Conservation (phyloP, 2,888 invertebrate genomes). For the Thecocarcelia acutangulata region DNA sequence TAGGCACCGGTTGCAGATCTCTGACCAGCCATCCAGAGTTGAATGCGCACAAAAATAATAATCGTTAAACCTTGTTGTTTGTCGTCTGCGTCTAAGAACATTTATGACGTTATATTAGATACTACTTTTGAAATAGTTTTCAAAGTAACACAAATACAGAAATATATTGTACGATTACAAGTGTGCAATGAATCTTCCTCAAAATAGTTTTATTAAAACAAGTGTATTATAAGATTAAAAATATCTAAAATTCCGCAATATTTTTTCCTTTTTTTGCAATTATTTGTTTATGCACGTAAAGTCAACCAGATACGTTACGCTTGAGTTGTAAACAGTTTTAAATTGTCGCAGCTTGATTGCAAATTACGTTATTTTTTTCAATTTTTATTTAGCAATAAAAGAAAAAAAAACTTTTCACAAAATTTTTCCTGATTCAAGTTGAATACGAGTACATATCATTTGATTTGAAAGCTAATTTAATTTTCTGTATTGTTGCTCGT, state of each 20-base stretch:
- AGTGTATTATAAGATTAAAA: neutral
- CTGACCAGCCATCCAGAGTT: no score
- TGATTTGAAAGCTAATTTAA: slow-evolving; percentile 41
- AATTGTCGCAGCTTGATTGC: slow-evolving; percentile 61
- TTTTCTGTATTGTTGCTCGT: slow-evolving; percentile 30
- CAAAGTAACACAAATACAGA: no score
- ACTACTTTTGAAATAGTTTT: no score
- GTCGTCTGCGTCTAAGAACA: no score
- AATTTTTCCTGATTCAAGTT: slow-evolving; percentile 30
- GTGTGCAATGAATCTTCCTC: neutral
- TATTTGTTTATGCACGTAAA: slow-evolving; percentile 9
- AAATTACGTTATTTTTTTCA: slow-evolving; percentile 40
- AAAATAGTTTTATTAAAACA: neutral
- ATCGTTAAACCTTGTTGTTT: no score
- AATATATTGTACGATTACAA: no score
- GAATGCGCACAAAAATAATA: no score
- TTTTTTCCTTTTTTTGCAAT: slow-evolving; percentile 16
- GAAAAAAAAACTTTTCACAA: neutral
- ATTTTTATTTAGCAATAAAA: slow-evolving; percentile 12
- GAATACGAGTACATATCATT: slow-evolving; percentile 10
- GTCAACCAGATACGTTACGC: slow-evolving; percentile 53
- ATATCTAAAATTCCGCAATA: slow-evolving; percentile 30
- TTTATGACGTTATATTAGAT: no score
- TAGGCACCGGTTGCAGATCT: no score
- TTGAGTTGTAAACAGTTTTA: slow-evolving; percentile 53